Base-by-base conservation (phyloP, 2,888 invertebrate genomes). In the Colostygia pectinataria region DNA sequence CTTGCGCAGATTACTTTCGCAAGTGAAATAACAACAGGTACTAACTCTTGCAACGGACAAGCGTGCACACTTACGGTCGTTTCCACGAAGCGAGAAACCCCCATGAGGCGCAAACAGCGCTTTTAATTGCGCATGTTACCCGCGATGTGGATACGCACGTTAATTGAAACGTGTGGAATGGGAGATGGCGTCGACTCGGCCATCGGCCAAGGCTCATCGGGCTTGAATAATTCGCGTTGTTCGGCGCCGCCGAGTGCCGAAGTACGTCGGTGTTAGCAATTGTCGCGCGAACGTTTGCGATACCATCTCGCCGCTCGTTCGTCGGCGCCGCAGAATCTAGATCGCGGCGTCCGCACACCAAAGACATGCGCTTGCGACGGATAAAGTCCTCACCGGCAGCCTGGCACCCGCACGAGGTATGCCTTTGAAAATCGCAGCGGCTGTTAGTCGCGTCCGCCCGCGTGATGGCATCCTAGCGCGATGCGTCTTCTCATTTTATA, bases 391-490 rank as follows among this genome's bases (percentile, higher is more conserved):
- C 84, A 79, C 71, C 66, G 78, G 50, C 37, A 23, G 51, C 45
- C 71, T 72, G 75, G 76, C 79, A 74, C 68, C 74, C 71, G 76
- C 74, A 66, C 71, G 65, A 78, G 79, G 79, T 75, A 82, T 83
- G 79, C 80, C 84, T 88, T 84, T 86, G 87, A 85, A 71, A 76
- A 77, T 75, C 74, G 63, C 71, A 70, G 71, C 71, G 65, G 71
- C 71, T 65, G 60, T 61, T 67, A 71, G 66, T 59, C 53, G 43
- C 43, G 42, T 42, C 61, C 63, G 66, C 68, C 28, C 71, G 77
- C 81, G 81, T 80, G 83, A 78, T 73, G 85, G 83, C 79, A 85
- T 84, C 74, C 87, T 86, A 85, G 86, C 65, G 59, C 65, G 67
- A 20, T 20, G 57, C 55, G 59, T 55, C 63, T 63, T 38, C 45